Percentiles rank a stretch among this genome's conserved stretches.
Evolutionary conservation across 30 jellyfish, hydroid and myxozoan species (phyloP).

Genomic region (Turritopsis dohrnii): DNA sequence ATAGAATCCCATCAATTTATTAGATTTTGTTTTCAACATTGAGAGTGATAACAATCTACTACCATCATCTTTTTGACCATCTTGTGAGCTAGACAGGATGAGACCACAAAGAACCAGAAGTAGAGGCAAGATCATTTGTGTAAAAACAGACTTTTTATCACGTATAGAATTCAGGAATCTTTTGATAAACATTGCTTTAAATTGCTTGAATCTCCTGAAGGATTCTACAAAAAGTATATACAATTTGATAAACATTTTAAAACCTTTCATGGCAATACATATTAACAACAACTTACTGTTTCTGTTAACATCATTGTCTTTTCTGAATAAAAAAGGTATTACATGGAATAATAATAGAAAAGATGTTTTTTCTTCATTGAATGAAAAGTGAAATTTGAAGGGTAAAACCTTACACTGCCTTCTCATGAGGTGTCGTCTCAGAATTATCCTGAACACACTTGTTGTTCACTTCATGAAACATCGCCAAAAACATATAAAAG

Average conservation of each 20-base stretch:
- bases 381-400: background rate
- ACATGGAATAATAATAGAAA: background rate
- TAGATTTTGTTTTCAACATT: conserved; percentile 22
- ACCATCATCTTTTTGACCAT: conserved; percentile 65
- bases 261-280: background rate
- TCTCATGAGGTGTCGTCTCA: too few species aligned
- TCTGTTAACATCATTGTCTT: background rate
- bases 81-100: conserved; percentile 34
- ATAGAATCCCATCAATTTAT: conserved; percentile 34
- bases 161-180: conserved; percentile 63
- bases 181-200: conserved; percentile 76
- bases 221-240: conserved; percentile 29
- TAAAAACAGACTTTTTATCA: conserved; percentile 62
- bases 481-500: too few species aligned
- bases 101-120: conserved; percentile 57
- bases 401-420: too few species aligned
- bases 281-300: background rate
- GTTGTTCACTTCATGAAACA: too few species aligned
- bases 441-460: too few species aligned
- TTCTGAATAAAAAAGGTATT: background rate
- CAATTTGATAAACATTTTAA: background rate
- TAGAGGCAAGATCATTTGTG: conserved; percentile 77
- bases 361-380: too few species aligned
- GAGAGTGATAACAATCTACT: conserved; percentile 36
- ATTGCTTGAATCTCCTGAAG: conserved; percentile 35